These are phyloP conservation scores for Emmelina monodactyla DNA, from an alignment of 2,888 invertebrate genomes.

Conservation along the genomic window DNA sequence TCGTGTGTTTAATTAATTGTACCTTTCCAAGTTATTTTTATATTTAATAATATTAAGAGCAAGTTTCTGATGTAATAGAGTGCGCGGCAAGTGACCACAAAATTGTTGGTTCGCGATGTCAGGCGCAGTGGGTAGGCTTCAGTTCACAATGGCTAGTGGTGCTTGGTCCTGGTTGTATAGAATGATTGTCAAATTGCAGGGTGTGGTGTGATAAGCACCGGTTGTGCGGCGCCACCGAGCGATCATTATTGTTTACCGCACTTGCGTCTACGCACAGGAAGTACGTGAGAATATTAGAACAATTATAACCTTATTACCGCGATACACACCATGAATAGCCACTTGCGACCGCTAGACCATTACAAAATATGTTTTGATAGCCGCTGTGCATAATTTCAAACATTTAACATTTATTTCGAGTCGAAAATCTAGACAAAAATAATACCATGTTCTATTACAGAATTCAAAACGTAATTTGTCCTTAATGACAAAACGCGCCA, in stretches of 20 bases:
- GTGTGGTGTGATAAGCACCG: conserved; percentile 48
- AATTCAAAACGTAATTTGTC: conserved; percentile 22
- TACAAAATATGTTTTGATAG: no score
- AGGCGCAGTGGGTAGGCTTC: conserved; percentile 41
- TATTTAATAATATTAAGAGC: conserved; percentile 22
- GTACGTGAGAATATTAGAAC: neutral
- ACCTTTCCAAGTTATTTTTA: conserved; percentile 19
- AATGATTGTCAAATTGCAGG: conserved; percentile 59
- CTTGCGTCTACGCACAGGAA: neutral
- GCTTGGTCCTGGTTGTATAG: conserved; percentile 27
- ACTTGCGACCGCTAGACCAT: no score
- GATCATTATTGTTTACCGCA: conserved; percentile 29
- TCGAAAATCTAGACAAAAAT: no score
- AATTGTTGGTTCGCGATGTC: conserved; percentile 45
- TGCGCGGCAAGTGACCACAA: conserved; percentile 54
- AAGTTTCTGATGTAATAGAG: conserved; percentile 28
- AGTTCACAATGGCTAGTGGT: conserved; percentile 31
- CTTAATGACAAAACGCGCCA: conserved; percentile 48
- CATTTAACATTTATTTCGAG: no score
- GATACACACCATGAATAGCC: no score
- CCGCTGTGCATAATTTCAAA: no score
- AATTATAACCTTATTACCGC: no score
- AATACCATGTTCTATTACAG: no score
- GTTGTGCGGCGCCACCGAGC: conserved; percentile 24
- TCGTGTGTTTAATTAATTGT: conserved; percentile 11